These are phyloP conservation scores for Galerucella pusilla DNA, from an alignment of 2,888 invertebrate species.

Conservation along the genomic window DNA sequence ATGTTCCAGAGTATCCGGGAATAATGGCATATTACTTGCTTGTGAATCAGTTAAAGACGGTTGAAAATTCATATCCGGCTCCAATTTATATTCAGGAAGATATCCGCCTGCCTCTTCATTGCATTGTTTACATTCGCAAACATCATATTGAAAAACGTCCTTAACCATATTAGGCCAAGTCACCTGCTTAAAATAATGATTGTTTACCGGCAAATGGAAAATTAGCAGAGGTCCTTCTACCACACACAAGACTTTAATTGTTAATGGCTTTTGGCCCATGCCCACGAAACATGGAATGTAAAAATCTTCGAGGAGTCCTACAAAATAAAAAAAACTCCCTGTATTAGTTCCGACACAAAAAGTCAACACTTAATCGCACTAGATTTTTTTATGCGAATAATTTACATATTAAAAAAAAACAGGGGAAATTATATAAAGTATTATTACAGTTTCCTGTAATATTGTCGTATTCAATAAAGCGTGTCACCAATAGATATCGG, in stretches of 20 bases:
- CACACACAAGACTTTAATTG: conserved; percentile 58
- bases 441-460: too few relatives aligned
- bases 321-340: background rate
- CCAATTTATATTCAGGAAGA: too few relatives aligned
- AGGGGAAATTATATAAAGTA: too few relatives aligned
- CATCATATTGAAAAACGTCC: conserved; percentile 46
- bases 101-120: too few relatives aligned
- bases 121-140: conserved; percentile 43
- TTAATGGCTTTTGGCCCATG: conserved; percentile 50
- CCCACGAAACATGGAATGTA: conserved; percentile 62
- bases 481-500: too few relatives aligned
- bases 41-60: too few relatives aligned
- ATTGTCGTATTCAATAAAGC: too few relatives aligned
- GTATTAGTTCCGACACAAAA: too few relatives aligned
- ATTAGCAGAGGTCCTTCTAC: conserved; percentile 59
- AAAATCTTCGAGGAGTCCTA: conserved; percentile 60
- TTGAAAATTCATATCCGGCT: too few relatives aligned
- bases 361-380: too few relatives aligned
- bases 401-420: too few relatives aligned
- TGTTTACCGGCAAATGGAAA: conserved; percentile 58
- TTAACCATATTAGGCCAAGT: conserved; percentile 55
- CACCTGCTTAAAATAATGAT: conserved; percentile 47
- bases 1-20: background rate
- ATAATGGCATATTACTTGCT: background rate
- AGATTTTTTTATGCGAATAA: too few relatives aligned